Evolutionary conservation across 2,888 invertebrate species (phyloP).

Genomic region (Agrilus cyanescens): DNA sequence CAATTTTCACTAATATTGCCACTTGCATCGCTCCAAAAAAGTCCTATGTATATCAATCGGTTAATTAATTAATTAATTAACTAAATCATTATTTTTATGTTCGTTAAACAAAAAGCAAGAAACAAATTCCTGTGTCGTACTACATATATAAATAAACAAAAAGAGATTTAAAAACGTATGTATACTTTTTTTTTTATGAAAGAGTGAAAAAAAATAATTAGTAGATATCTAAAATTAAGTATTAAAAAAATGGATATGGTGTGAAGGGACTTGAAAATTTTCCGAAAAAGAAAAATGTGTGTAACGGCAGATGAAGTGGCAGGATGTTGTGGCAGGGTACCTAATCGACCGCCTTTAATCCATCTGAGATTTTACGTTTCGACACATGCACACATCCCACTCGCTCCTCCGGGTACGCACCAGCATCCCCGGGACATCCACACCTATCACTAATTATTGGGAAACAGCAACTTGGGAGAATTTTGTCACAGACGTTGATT

Average conservation of each 20-base stretch:
- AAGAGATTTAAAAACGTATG: no score
- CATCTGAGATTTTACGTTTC: slow-evolving; percentile 8
- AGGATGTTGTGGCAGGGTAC: slow-evolving; percentile 30
- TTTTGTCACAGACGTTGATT: slow-evolving; percentile 6
- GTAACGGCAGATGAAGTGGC: slow-evolving; percentile 25
- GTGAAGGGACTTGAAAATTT: no score
- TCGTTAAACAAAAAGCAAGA: no score
- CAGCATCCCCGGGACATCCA: slow-evolving; percentile 21
- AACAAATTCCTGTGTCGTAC: no score
- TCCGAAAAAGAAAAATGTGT: no score
- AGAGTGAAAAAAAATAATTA: no score
- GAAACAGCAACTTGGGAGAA: slow-evolving; percentile 31
- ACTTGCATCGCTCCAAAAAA: background rate
- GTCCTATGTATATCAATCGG: slow-evolving; percentile 23
- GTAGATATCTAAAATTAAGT: no score
- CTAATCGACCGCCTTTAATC: slow-evolving; percentile 33
- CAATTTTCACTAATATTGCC: slow-evolving; percentile 39
- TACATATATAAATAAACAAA: no score
- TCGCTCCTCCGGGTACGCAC: slow-evolving; percentile 1
- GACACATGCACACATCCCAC: slow-evolving; percentile 10
- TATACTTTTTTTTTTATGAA: no score
- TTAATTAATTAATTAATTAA: slow-evolving; percentile 1
- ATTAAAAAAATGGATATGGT: background rate
- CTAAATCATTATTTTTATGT: no score
- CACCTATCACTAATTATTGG: slow-evolving; percentile 35